Evolutionary conservation across 2,797 vertebrate genomes (phyloP), one percentile per base, ranked within the genome.

Genomic region (Epinephelus coioides): DNA sequence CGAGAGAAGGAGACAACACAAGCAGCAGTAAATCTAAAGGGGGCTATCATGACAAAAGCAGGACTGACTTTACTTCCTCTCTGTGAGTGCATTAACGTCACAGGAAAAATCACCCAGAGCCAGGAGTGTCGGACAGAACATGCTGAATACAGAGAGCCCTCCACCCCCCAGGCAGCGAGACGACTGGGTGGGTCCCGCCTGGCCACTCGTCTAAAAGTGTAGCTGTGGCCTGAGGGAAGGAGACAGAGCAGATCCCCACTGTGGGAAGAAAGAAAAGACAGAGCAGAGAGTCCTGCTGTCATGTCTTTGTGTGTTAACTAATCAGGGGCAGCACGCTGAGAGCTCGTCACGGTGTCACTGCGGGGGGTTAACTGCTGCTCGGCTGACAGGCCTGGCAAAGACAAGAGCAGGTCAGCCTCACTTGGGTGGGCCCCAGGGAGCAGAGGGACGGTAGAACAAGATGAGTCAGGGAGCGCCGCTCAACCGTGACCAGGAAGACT

Each of bases 301-400:
- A 4, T 1, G 57, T 79, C 91, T 93, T 87, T 94, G 91, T 94
- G 89, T 92, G 89, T 73, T 91, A 94, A 94, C 84, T 92, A 91
- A 91, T 87, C 87, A 88, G 86, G 85, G 89, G 83, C 43, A 3
- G 18, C 88, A 84, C 54, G 11, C 84, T 80, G 85, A 63, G 91
- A 87, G 78, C 59, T 43, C 80, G 89, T 90, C 90, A 89, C 89
- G 15, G 78, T 25, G 64, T n/a, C 91, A 79, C 90, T 2, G 84
- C 44, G 1, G 89, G 91, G 81, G 86, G 87, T 30, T 67, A 72
- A 85, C 76, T 68, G 82, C 73, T 83, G 78, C 82, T 80, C 30
- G 62, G 83, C 83, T 69, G 76, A 82, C 76, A 67, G 59, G 34
- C 34, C 34, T 34, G 34, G 34, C 34, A 34, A 34, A 34, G 34